Base-by-base conservation (phyloP, 2,888 invertebrate species). In the Hyles lineata region DNA sequence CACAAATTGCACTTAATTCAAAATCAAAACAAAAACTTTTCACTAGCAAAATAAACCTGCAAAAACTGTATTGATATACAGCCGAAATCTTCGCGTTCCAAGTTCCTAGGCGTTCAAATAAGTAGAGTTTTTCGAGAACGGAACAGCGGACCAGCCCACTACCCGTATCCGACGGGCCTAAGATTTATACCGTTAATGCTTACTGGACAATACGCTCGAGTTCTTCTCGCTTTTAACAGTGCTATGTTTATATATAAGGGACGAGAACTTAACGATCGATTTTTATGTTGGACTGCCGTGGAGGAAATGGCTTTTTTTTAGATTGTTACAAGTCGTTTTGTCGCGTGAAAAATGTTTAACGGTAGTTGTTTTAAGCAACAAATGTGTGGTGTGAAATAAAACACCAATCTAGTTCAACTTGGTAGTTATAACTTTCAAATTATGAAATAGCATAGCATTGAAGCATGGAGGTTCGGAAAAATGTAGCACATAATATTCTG, bases 181-280 rank as follows among this genome's bases (percentile, higher is more conserved):
- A 85, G 87, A 87, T 87, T 87, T 87, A 87, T 87, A 79, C 76
- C 78, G 79, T 79, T 81, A 81, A 85, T 82, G 82, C 82, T 77
- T 79, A 82, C 80, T 79, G 81, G 79, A 85, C 84, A 85, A 83
- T 86, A 85, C 83, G 83, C 77, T 81, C 74, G 82, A 82, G 82
- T 85, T 84, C 84, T 82, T 83, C 79, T 78, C 76, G 50, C 69
- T 72, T 67, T 72, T 29, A 69, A 59, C 50, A 52, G 35, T 70
- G 58, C 32, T 58, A 19, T 52, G 35, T 21, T 63, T 50, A 23
- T 25, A 15, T 43, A 43, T 43, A 43, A 43, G 43, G 35, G 29
- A 15, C 32, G 63, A 52, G 32, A 63, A 29, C 32, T 29, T 62
- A 32, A 50, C 55, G 63, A 55, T 23, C 32, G 61, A 55, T 63